Conservation (phyloP, 2,797 vertebrate species). For the Poeciliopsis turneri region DNA sequence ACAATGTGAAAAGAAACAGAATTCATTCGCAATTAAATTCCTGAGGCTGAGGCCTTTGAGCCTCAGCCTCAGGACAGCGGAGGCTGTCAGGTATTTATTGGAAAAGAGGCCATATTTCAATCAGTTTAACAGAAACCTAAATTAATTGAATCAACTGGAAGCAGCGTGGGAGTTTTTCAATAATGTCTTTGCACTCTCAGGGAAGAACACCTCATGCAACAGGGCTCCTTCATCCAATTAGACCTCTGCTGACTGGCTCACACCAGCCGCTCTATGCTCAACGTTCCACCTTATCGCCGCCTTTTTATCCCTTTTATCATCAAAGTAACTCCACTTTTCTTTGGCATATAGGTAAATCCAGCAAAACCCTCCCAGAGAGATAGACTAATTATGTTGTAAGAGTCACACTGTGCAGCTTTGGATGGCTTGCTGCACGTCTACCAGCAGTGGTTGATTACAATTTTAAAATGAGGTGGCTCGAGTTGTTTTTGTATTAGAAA, state of each 20-base stretch:
- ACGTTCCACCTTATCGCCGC: constrained; percentile 74
- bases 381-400: constrained; percentile 79
- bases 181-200: constrained; percentile 75
- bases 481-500: constrained; percentile 43
- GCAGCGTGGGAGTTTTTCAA: constrained; percentile 76
- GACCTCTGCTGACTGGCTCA: constrained; percentile 76
- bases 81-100: constrained; percentile 76
- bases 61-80: neutral
- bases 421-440: constrained; percentile 53
- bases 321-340: constrained; percentile 80
- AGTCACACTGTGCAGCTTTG: constrained; percentile 71
- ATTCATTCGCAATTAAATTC: constrained; percentile 63
- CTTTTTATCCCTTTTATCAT: constrained; percentile 81
- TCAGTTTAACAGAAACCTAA: constrained; percentile 79
- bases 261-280: constrained; percentile 66
- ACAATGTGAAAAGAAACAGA: constrained; percentile 50
- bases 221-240: constrained; percentile 84
- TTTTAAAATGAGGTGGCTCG: constrained; percentile 44
- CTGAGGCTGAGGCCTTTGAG: constrained; percentile 58
- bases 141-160: constrained; percentile 83
- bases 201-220: constrained; percentile 75
- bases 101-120: constrained; percentile 78
- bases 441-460: constrained; percentile 49
- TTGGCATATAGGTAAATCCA: constrained; percentile 79
- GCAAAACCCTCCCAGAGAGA: constrained; percentile 77